Percentiles rank a stretch among this genome's conserved stretches.
Evolutionary conservation across 2,888 invertebrate species (phyloP).

Genomic region (Temnothorax ravouxi): DNA sequence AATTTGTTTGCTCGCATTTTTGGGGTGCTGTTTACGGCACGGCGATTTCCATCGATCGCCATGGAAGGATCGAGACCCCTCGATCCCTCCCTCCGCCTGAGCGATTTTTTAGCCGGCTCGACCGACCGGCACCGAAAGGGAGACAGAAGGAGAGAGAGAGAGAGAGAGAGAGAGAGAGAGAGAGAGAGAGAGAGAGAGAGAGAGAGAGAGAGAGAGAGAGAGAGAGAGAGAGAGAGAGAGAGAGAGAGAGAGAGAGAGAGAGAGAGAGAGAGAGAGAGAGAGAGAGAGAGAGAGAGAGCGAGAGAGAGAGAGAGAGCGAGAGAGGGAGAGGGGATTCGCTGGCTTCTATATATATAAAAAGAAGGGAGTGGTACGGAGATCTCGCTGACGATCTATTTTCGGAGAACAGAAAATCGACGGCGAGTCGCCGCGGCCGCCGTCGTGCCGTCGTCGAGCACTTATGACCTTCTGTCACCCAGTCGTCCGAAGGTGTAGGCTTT

Average conservation of each 20-base stretch:
- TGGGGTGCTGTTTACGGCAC: conserved; percentile 45
- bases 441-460: conserved; percentile 33
- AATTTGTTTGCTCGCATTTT: conserved; percentile 44
- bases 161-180: conserved; percentile 50
- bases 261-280: not conserved
- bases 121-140: not conserved
- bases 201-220: conserved; percentile 52
- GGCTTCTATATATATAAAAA: conserved; percentile 66
- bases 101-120: conserved; percentile 46
- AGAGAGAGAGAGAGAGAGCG: not conserved
- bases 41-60: conserved; percentile 52
- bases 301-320: conserved; percentile 38
- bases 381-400: conserved; percentile 84
- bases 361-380: conserved; percentile 77
- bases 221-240: too few relatives aligned
- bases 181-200: conserved; percentile 26
- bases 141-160: conserved; percentile 29
- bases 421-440: conserved; percentile 28
- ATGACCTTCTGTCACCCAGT: conserved; percentile 62
- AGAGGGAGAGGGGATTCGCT: conserved; percentile 45
- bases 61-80: conserved; percentile 55
- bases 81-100: conserved; percentile 36
- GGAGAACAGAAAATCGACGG: conserved; percentile 82
- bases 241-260: conserved; percentile 46
- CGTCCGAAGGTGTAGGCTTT: conserved; percentile 52